phyloP scores from a whole-genome alignment of 2,113 vertebrate species.

The Nesoenas mayeri region DNA sequence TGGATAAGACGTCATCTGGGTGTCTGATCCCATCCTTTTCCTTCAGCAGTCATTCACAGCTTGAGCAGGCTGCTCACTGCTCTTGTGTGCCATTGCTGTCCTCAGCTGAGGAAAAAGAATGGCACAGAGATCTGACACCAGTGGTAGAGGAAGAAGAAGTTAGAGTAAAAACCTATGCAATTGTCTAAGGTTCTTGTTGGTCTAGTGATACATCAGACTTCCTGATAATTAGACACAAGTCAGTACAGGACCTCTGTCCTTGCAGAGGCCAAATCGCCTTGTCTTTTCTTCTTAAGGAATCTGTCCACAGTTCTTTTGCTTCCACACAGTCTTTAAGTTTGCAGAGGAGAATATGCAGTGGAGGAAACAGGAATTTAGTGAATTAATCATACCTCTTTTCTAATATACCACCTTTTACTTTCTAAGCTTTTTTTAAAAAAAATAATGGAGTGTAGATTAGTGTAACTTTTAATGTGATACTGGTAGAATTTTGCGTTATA shows the following conservation, averaged over 20 bases:
- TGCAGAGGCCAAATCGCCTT: neutral
- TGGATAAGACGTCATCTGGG: neutral
- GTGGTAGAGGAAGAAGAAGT: neutral
- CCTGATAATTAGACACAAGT: neutral
- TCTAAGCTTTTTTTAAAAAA: neutral
- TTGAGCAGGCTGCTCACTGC: neutral
- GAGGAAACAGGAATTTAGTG: neutral
- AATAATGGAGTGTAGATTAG: neutral
- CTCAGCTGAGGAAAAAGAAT: neutral
- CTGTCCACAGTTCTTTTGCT: neutral
- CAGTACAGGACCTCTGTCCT: neutral
- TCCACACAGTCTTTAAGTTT: neutral
- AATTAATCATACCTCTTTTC: neutral
- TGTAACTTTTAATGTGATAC: neutral
- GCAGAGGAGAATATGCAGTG: neutral
- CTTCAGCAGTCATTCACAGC: neutral
- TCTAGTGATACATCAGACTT: neutral
- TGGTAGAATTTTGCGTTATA: neutral
- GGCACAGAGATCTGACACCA: neutral
- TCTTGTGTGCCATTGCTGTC: neutral
- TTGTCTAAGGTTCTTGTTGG: neutral
- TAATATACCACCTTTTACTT: neutral
- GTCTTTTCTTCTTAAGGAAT: neutral
- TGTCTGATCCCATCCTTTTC: neutral
- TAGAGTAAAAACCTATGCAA: neutral